phyloP scores from a whole-genome alignment of 2,888 invertebrate species.

The Osmoderma eremita region DNA sequence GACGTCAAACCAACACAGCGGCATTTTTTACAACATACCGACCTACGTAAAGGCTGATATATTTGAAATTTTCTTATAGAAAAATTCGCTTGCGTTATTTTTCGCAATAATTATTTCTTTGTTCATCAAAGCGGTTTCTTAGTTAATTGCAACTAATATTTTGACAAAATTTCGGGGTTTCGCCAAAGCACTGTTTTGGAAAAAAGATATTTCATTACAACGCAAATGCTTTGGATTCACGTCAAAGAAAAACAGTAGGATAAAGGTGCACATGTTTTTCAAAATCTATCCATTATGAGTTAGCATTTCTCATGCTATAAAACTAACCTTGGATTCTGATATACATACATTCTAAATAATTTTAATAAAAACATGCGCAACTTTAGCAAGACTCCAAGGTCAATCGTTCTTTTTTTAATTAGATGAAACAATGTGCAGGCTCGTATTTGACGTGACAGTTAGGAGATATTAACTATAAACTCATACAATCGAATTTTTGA shows the following conservation, averaged over 20 bases:
- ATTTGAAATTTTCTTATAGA: too few species aligned
- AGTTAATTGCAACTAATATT: too few species aligned
- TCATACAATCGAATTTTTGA: too few species aligned
- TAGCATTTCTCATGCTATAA: not conserved
- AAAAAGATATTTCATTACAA: too few species aligned
- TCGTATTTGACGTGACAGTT: not conserved
- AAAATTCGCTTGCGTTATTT: too few species aligned
- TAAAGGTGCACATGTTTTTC: not conserved
- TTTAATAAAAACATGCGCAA: conserved; percentile 11
- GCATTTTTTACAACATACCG: not conserved
- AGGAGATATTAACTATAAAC: too few species aligned
- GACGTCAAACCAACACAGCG: not conserved
- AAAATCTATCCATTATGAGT: not conserved
- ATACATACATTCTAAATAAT: conserved; percentile 22
- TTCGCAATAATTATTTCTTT: too few species aligned
- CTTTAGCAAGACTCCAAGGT: conserved; percentile 21
- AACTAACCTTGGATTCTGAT: conserved; percentile 6
- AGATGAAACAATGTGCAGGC: conserved; percentile 21
- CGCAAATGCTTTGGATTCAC: too few species aligned
- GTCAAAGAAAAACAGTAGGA: not conserved
- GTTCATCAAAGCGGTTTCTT: too few species aligned
- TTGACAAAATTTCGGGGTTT: too few species aligned
- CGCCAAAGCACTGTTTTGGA: too few species aligned
- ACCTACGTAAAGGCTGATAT: too few species aligned
- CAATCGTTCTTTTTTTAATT: conserved; percentile 19